Conservation (phyloP, 2,113 vertebrate species). For the Triplophysa siluroides region DNA sequence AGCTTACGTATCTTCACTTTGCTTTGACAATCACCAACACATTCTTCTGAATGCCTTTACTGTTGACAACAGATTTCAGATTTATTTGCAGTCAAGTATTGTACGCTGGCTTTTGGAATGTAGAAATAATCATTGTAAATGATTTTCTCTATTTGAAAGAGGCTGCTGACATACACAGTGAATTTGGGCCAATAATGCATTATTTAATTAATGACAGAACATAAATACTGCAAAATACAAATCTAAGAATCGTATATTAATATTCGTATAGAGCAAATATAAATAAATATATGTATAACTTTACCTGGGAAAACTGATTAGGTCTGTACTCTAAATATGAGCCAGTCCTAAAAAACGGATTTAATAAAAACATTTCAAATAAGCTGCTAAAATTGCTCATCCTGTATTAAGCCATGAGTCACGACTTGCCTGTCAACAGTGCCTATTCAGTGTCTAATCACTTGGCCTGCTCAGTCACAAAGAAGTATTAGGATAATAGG, state of each 20-base stretch:
- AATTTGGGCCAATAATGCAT: neutral
- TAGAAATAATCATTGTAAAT: neutral
- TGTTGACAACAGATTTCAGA: neutral
- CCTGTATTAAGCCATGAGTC: no score
- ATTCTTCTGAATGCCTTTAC: neutral
- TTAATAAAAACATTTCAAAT: no score
- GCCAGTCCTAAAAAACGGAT: no score
- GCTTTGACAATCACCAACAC: slow-evolving; percentile 17
- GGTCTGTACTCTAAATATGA: no score
- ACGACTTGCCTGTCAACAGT: no score
- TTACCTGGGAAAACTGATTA: neutral
- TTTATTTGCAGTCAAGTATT: slow-evolving; percentile 1
- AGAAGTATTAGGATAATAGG: no score
- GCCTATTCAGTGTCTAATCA: no score
- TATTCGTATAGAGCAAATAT: no score
- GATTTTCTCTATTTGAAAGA: neutral
- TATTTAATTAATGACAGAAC: neutral
- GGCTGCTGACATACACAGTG: neutral
- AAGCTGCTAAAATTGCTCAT: no score
- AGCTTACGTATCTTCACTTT: neutral
- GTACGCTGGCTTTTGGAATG: neutral
- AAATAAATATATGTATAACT: neutral
- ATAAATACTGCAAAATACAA: neutral
- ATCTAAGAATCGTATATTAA: neutral
- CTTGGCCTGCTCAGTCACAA: no score